Conservation (phyloP, 2,888 invertebrate species). For the Baronia brevicornis region DNA sequence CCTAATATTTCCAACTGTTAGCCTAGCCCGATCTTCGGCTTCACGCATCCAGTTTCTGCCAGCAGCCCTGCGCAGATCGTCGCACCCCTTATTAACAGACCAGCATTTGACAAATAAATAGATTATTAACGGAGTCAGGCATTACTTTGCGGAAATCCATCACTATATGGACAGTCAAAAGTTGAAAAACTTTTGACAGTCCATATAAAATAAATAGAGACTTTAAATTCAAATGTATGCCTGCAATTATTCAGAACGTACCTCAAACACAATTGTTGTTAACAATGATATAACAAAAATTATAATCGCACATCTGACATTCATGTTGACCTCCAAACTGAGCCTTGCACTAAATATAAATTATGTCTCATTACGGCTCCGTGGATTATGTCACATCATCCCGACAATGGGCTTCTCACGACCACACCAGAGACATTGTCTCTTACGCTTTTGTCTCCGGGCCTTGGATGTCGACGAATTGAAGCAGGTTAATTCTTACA, state of each 20-base stretch:
- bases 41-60: too few relatives aligned
- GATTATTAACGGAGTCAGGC: too few relatives aligned
- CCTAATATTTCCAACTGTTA: too few relatives aligned
- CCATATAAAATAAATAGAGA: too few relatives aligned
- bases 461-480: conserved; percentile 19
- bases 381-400: conserved; percentile 49
- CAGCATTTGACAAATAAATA: too few relatives aligned
- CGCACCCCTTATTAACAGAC: too few relatives aligned
- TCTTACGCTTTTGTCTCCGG: conserved; percentile 19
- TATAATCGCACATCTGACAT: conserved; percentile 13
- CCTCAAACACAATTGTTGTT: background rate
- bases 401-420: conserved; percentile 47
- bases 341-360: conserved; percentile 62
- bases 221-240: too few relatives aligned
- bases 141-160: too few relatives aligned
- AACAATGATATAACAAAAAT: conserved; percentile 13
- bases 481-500: conserved; percentile 6
- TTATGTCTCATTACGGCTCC: conserved; percentile 45
- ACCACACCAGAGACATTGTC: conserved; percentile 26
- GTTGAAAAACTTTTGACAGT: too few relatives aligned
- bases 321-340: conserved; percentile 22
- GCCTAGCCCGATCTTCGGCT: too few relatives aligned
- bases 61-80: too few relatives aligned
- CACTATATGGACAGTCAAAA: too few relatives aligned
- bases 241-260: background rate